Base-by-base conservation (phyloP, 2,113 vertebrate genomes). In the Onychorhynchus coronatus region DNA sequence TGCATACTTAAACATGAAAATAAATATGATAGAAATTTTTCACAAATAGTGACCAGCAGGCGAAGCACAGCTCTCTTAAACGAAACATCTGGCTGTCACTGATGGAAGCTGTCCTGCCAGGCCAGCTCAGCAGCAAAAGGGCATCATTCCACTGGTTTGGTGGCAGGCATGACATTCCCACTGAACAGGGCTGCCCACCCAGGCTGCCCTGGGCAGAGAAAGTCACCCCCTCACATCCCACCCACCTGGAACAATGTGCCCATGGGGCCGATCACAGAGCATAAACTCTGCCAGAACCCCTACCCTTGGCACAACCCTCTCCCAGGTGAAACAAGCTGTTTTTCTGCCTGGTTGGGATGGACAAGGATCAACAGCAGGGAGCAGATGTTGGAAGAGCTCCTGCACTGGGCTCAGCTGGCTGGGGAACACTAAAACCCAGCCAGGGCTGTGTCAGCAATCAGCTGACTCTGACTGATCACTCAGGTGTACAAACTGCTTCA, bases 121-220 rank as follows among this genome's bases (percentile, higher is more conserved):
- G 30, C 15, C 53, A 72, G 46, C 41, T 37, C 52, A 31, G n/a
- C 25, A 50, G 22, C 31, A 39, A 30, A 12, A 0, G 1, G 27
- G 25, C 39, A 47, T 3, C 17, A 8, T 23, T 13, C 50, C 18
- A 7, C 28, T 11, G 44, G 9, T 7, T 5, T 17, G 33, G 20
- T 6, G 2, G 2, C 11, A 1, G 0, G 2, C 6, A 18, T 5
- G 0, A 6, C 10, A 22, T 3, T 22, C 37, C 37, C 27, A 12
- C 27, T 1, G n/a, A 23, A 2, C 4, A 9, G 65, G 18, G 30
- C 33, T 58, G 63, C 37, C 42, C 62, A 9, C 27, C 1, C 2
- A 33, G n/a, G n/a, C 7, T 52, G 55, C 8, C 10, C 82, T 8
- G 20, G 44, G 39, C 8, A 0, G 27, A 52, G 19, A 39, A 61